Base-by-base conservation (phyloP, 2,113 vertebrate species). In the Pungitius pungitius region DNA sequence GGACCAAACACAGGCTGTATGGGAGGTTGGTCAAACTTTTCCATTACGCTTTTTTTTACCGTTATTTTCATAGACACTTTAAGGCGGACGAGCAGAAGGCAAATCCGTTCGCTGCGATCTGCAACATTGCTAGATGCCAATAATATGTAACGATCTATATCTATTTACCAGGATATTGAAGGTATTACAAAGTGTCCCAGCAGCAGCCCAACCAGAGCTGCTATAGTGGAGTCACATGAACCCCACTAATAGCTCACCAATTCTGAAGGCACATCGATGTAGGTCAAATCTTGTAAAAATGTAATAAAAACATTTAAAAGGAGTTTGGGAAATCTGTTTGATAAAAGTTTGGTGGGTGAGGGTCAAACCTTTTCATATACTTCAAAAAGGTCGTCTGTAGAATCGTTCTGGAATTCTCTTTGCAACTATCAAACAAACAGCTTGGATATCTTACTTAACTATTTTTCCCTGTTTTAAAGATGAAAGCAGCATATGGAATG, bases 401-500 rank as follows among this genome's bases (percentile, higher is more conserved):
- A 52, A n/a, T 18, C 18, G 3, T 17, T 54, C 3, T 40, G 15
- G 59, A 12, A 13, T 35, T 40, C 30, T 20, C 11, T 51, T 49
- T 57, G 7, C 10, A 22, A 51, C 42, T 1, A 11, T 51, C 17
- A 26, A 60, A 40, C 45, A 45, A 63, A 57, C 37, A 5, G n/a
- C n/a, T n/a, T 2, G 17, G 39, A 62, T 18, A 24, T 35, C 20
- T 26, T 20, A 3, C n/a, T n/a, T n/a, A 11, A 30, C 13, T 40
- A 2, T 13, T 54, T n/a, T 30, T 11, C 43, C 13, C 0, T 63
- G 55, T 62, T 51, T 58, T 2, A 7, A 64, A 33, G 15, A 42
- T 18, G 12, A 51, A 77, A 72, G 18, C 14, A 62, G 54, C 17
- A 27, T 69, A 43, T 61, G 37, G 69, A 58, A 52, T 20, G 27